phyloP scores from a whole-genome alignment of 2,113 vertebrate species.

The Apistogramma diplotaenia region DNA sequence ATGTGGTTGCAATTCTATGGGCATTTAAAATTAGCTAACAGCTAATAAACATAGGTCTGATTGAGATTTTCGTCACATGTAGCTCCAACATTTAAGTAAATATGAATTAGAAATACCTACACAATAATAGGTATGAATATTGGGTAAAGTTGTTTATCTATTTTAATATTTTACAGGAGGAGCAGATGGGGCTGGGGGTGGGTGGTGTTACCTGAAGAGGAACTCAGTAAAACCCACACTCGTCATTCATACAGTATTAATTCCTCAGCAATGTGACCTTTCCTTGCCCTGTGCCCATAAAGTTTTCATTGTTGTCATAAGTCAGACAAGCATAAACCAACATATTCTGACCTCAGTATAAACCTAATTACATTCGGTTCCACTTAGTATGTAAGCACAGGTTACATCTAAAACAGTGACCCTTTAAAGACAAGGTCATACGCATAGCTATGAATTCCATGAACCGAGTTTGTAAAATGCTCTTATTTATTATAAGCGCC shows the following conservation, averaged over 20 bases:
- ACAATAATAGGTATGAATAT: too few relatives aligned
- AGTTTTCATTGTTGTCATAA: conserved; percentile 9
- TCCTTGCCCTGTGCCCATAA: neutral
- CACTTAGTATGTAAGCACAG: neutral
- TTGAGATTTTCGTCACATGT: too few relatives aligned
- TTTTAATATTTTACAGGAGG: too few relatives aligned
- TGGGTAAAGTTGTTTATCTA: too few relatives aligned
- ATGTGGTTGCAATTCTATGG: too few relatives aligned
- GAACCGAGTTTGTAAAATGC: neutral
- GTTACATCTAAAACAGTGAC: conserved; percentile 5
- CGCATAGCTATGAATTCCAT: neutral
- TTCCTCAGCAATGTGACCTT: conserved; percentile 9
- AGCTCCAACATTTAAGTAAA: too few relatives aligned
- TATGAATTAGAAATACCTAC: too few relatives aligned
- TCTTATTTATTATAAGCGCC: conserved; percentile 11
- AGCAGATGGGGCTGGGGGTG: neutral
- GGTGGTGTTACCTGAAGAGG: neutral
- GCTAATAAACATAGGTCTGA: too few relatives aligned
- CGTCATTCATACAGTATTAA: neutral
- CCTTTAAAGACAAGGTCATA: neutral
- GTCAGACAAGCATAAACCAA: neutral
- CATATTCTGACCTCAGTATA: neutral
- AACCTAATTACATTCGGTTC: conserved; percentile 17
- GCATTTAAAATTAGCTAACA: too few relatives aligned
- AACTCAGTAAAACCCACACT: neutral